Evolutionary conservation across 2,797 vertebrate genomes (phyloP).

Genomic region (Rhynchotus rufescens): DNA sequence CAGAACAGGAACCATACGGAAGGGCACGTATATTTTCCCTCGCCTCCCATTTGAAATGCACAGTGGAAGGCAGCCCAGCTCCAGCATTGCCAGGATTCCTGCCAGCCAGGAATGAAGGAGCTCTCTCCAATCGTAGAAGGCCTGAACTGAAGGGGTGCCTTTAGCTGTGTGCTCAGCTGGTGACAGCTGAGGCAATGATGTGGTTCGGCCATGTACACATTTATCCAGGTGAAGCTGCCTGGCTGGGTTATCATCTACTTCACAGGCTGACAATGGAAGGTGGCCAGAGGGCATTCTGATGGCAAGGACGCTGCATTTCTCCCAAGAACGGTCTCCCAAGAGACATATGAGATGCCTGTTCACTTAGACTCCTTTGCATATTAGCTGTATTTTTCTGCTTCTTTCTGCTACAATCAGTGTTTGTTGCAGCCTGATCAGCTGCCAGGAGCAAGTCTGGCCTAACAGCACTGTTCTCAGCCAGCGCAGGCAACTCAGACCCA

Average conservation of each 20-base stretch:
- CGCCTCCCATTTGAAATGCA: neutral
- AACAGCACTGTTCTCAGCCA: neutral
- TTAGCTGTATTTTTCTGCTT: neutral
- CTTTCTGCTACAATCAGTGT: neutral
- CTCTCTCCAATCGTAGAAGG: neutral
- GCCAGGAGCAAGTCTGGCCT: neutral
- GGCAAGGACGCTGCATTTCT: neutral
- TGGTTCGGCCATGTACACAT: neutral
- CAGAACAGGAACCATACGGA: neutral
- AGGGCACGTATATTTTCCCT: neutral
- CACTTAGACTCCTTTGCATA: neutral
- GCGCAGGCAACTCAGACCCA: neutral
- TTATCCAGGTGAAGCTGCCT: neutral
- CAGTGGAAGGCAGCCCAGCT: neutral
- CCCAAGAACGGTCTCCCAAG: neutral
- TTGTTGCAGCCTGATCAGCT: neutral
- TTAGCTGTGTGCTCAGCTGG: rapidly evolving
- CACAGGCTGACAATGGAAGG: too few relatives aligned
- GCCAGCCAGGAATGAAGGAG: neutral
- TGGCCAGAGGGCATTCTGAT: neutral
- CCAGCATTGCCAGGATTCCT: neutral
- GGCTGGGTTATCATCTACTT: neutral
- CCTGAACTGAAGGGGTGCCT: too few relatives aligned
- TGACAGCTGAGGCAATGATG: rapidly evolving
- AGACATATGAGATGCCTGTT: neutral